Base-by-base conservation (phyloP, 2,113 vertebrate genomes). In the Gorilla gorilla region DNA sequence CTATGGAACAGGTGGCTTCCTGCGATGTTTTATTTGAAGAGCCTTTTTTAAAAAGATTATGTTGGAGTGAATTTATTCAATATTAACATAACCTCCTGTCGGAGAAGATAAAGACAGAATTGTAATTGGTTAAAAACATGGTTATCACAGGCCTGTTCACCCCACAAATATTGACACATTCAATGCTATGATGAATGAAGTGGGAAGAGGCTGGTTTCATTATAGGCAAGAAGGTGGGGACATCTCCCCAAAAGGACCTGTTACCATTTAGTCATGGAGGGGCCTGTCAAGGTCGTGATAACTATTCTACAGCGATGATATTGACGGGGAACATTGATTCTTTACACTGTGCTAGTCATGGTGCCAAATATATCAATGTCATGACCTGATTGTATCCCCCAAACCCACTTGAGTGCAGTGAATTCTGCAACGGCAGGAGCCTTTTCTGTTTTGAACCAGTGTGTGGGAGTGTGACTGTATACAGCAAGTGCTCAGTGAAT, bases 31-130 rank as follows among this genome's bases (percentile, higher is more conserved):
- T 81, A 82, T 89, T 78, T 91, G 80, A 95, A 68, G 70, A 83
- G 66, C 50, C 45, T 68, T 61, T 66, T 23, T 48, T 25, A 32
- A 45, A 55, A 84, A 88, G 75, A 87, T 89, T 27, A 78, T 66
- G 48, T 68, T 73, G 73, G 43, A 61, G 66, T 84, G 68, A 92
- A 88, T 87, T 92, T 82, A 97, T 95, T 97, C 93, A 93, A 80
- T 96, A 80, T 97, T 94, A 96, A 76, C 89, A 85, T 95, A 97
- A 95, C 93, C 89, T 97, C 75, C 64, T 84, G 93, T 83, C 83
- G 73, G 68, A 83, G 85, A 83, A 89, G 94, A 94, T 81, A 92
- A 96, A 95, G 93, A 78, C 48, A 17, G 1, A 3, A n/a, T 68
- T 13, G 68, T 76, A 96, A 97, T 76, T 94, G 94, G 95, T 38